Conservation (phyloP, 2,888 invertebrate species). For the Pharmacophagus antenor region DNA sequence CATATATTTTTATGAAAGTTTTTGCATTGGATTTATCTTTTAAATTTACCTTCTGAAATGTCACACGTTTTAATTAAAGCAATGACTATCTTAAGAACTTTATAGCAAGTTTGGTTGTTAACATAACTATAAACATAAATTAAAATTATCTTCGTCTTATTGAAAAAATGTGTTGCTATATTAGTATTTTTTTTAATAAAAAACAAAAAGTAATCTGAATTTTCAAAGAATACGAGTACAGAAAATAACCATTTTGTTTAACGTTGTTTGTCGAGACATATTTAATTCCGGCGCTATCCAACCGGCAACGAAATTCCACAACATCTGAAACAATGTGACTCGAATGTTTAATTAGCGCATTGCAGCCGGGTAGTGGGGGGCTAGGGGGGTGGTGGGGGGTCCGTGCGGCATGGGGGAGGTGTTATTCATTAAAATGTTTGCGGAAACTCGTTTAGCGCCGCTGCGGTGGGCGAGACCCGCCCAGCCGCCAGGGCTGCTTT, state of each 20-base stretch:
- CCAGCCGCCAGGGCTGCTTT: slow-evolving; percentile 37
- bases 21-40: not conserved
- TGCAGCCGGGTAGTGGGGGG: slow-evolving; percentile 54
- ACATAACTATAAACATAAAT: not conserved
- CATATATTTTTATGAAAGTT: not conserved
- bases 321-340: slow-evolving; percentile 75
- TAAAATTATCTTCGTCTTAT: not conserved
- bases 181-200: not conserved
- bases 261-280: slow-evolving; percentile 38
- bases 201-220: slow-evolving; percentile 10
- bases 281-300: slow-evolving; percentile 46
- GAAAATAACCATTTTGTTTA: slow-evolving; percentile 28
- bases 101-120: too few relatives aligned
- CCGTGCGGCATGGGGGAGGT: slow-evolving; percentile 53
- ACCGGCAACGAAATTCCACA: slow-evolving; percentile 55
- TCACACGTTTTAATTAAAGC: not conserved
- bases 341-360: slow-evolving; percentile 80
- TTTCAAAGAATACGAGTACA: slow-evolving; percentile 17
- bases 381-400: slow-evolving; percentile 32
- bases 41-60: not conserved
- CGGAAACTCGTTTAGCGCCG: slow-evolving; percentile 78
- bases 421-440: slow-evolving; percentile 81
- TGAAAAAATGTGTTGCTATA: not conserved
- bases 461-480: slow-evolving; percentile 64
- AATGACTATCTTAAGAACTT: too few relatives aligned